Conservation (phyloP, 2,113 vertebrate genomes). For the Albula goreensis region DNA sequence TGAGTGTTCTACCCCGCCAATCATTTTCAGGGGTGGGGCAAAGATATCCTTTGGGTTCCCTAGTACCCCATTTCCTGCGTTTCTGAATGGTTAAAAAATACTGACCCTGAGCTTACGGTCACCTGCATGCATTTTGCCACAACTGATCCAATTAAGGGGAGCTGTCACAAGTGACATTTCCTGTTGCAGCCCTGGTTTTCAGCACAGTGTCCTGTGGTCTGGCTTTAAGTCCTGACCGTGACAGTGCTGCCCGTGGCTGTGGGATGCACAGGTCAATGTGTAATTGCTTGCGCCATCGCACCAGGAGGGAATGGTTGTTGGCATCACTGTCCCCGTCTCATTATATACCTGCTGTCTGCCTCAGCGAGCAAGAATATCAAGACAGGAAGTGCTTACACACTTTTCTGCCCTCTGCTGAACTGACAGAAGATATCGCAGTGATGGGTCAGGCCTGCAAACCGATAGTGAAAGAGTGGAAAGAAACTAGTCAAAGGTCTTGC, state of each 20-base stretch:
- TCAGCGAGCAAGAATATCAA: neutral
- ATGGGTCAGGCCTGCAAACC: too few species aligned
- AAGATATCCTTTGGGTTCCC: neutral
- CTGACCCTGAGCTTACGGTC: neutral
- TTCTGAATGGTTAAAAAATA: neutral
- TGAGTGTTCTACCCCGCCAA: neutral
- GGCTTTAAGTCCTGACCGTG: neutral
- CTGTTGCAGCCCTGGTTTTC: neutral
- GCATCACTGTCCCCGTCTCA: too few species aligned
- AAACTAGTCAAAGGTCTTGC: too few species aligned
- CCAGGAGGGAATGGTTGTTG: neutral
- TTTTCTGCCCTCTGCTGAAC: too few species aligned
- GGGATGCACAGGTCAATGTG: neutral
- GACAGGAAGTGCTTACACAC: neutral
- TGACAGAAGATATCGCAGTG: too few species aligned
- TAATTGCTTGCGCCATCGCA: neutral
- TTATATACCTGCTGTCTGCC: too few species aligned
- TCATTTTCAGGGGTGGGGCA: neutral
- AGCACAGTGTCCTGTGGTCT: too few species aligned
- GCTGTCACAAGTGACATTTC: neutral
- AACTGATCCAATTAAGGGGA: neutral
- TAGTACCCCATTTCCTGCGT: neutral
- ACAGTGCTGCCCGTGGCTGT: too few species aligned
- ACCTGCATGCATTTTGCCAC: neutral
- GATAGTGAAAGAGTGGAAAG: too few species aligned